Evolutionary conservation across 2,888 invertebrate species (phyloP), one percentile per base, ranked within the genome.

Genomic region (Hyles lineata): DNA sequence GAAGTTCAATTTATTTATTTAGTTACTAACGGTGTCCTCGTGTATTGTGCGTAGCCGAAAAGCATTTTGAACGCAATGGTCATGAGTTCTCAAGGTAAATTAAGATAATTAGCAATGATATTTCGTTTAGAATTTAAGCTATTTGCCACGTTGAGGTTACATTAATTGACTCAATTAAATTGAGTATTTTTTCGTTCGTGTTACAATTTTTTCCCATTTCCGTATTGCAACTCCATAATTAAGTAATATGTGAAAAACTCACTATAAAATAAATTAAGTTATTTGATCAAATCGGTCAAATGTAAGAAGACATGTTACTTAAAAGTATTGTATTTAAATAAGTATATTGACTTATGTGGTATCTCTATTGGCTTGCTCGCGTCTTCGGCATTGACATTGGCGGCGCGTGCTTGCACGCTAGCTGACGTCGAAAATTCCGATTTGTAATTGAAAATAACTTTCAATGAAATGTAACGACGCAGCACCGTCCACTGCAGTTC

Each of bases 361-460:
- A 55, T 55, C n/a, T 62, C 60, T 72, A 72, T 63, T 72, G 74
- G 59, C 73, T 74, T 73, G 75, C 72, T 76, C 79, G 78, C 74
- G 75, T 77, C 78, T 76, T 82, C 82, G 89, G 79, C 90, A 90
- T 90, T 92, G 90, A 88, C 91, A 90, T 87, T 91, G 90, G 83
- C 74, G 74, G 83, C 81, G 87, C 90, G 84, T 89, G 86, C 82
- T 81, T 85, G 87, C 91, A 92, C 91, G 91, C 90, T 76, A 90
- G 76, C 75, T 74, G 76, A 76, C 84, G 80, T 80, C 85, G 80
- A 88, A 90, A 89, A 90, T 85, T 87, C 84, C 83, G 79, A 84
- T 87, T 87, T 87, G 85, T 87, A 86, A 89, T 89, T 90, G 87
- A 85, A 89, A 89, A 90, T 86, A 85, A 90, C 91, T 91, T 92